A percentile compares a stretch with the other conserved stretches of the same genome.
phyloP scores from a whole-genome alignment of 2,888 invertebrate species.

The Nomada fabriciana region DNA sequence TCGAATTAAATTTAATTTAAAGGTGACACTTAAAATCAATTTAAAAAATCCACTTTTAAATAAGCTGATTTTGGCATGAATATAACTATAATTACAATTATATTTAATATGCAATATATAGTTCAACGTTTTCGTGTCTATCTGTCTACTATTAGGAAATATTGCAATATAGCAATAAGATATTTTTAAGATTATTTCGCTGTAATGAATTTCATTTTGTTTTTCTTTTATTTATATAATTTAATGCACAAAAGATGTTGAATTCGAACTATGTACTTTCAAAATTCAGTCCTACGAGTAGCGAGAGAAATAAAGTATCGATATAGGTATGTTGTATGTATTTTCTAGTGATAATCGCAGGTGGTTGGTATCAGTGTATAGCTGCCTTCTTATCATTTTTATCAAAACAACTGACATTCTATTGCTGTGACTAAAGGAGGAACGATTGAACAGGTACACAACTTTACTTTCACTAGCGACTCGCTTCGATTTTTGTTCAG shows the following conservation, averaged over 20 bases:
- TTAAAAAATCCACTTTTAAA: too few species aligned
- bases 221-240: too few species aligned
- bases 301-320: background rate
- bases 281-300: conserved; percentile 1
- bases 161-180: background rate
- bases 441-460: conserved; percentile 24
- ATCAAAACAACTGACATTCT: conserved; percentile 50
- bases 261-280: background rate
- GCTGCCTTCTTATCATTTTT: conserved; percentile 53
- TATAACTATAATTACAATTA: too few species aligned
- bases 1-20: too few species aligned
- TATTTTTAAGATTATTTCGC: too few species aligned
- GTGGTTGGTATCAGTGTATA: conserved; percentile 37
- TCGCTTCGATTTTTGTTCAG: background rate
- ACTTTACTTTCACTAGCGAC: background rate
- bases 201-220: background rate
- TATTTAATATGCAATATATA: too few species aligned
- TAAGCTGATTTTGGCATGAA: too few species aligned
- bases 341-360: background rate
- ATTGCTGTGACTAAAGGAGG: conserved; percentile 48
- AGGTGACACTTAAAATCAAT: too few species aligned
- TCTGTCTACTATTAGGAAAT: background rate
- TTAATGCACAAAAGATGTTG: background rate
- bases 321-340: too few species aligned
- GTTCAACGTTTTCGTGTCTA: too few species aligned